Evolutionary conservation across 1,140 invertebrate genomes (phyloP).

Genomic region (Drosophila sturtevanti): DNA sequence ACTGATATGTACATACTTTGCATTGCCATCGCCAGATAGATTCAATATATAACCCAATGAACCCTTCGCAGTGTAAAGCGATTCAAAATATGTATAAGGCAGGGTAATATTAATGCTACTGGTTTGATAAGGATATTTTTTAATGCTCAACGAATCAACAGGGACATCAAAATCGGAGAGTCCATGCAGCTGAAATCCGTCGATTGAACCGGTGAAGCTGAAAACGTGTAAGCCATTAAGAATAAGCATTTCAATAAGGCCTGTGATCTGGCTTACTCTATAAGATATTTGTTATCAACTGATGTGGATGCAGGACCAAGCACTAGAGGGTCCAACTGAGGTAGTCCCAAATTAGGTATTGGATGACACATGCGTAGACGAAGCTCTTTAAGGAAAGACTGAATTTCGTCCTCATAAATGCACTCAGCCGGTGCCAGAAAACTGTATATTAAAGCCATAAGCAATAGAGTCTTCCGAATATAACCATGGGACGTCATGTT

Average conservation of each 20-base stretch:
- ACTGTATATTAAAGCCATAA: conserved; percentile 31
- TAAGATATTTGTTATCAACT: conserved; percentile 65
- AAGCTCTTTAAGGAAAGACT: conserved; percentile 57
- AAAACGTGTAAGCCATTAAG: not conserved
- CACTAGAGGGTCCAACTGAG: conserved; percentile 66
- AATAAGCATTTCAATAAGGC: not conserved
- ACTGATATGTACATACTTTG: conserved; percentile 51
- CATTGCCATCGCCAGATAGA: conserved; percentile 69
- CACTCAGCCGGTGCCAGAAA: conserved; percentile 40
- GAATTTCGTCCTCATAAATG: conserved; percentile 45
- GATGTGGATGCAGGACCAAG: conserved; percentile 37
- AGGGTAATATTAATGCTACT: conserved; percentile 63
- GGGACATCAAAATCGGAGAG: conserved; percentile 65
- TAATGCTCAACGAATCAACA: conserved; percentile 30
- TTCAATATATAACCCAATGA: conserved; percentile 70
- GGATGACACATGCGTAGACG: conserved; percentile 73
- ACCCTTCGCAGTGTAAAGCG: conserved; percentile 73
- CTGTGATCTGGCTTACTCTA: conserved; percentile 54
- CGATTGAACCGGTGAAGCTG: conserved; percentile 67
- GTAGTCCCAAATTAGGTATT: conserved; percentile 69
- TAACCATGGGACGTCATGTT: conserved; percentile 24
- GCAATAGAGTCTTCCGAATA: conserved; percentile 30
- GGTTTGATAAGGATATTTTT: conserved; percentile 5
- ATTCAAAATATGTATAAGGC: conserved; percentile 58
- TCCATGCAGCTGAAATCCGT: conserved; percentile 61